Percentiles rank a stretch among this genome's conserved stretches.
Evolutionary conservation across 2,113 vertebrate genomes (phyloP).

Genomic region (Misgurnus anguillicaudatus): DNA sequence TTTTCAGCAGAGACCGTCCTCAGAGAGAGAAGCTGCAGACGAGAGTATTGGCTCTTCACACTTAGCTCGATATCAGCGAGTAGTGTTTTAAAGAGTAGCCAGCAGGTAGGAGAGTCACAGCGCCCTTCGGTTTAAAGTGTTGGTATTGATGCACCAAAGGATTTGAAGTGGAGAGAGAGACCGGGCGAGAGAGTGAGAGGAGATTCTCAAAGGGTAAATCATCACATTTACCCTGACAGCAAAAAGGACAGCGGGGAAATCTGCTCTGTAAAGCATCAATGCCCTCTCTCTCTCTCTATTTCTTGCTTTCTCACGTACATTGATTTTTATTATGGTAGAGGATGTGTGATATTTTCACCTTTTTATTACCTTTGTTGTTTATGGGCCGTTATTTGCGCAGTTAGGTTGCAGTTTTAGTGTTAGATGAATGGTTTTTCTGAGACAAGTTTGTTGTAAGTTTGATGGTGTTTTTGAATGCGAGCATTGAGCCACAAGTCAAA

Average conservation of each 20-base stretch:
- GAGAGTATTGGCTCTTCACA: slow-evolving; percentile 35
- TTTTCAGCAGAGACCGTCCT: slow-evolving; percentile 41
- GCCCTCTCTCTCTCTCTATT: slow-evolving; percentile 8
- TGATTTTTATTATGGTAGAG: neutral
- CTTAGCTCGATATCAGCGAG: slow-evolving; percentile 47
- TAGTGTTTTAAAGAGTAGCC: slow-evolving; percentile 48
- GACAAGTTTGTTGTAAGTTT: neutral
- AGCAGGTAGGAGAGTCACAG: slow-evolving; percentile 26
- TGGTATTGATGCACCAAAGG: slow-evolving; percentile 45
- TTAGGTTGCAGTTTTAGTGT: neutral
- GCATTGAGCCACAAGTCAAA: neutral
- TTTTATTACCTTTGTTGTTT: slow-evolving; percentile 25
- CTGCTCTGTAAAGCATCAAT: slow-evolving; percentile 27
- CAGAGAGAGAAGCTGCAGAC: neutral
- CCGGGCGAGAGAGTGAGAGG: neutral
- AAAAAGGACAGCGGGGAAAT: slow-evolving; percentile 36
- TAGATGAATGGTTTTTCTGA: neutral
- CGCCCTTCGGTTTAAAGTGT: slow-evolving; percentile 47
- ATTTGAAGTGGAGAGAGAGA: slow-evolving; percentile 38
- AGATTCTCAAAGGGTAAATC: slow-evolving; percentile 37
- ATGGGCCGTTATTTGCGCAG: slow-evolving; percentile 17
- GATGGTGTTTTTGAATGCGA: neutral
- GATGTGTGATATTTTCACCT: slow-evolving; percentile 30
- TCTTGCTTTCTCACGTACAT: neutral
- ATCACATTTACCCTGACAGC: slow-evolving; percentile 40